Evolutionary conservation across 2,797 vertebrate genomes (phyloP).

Genomic region (Betta splendens): DNA sequence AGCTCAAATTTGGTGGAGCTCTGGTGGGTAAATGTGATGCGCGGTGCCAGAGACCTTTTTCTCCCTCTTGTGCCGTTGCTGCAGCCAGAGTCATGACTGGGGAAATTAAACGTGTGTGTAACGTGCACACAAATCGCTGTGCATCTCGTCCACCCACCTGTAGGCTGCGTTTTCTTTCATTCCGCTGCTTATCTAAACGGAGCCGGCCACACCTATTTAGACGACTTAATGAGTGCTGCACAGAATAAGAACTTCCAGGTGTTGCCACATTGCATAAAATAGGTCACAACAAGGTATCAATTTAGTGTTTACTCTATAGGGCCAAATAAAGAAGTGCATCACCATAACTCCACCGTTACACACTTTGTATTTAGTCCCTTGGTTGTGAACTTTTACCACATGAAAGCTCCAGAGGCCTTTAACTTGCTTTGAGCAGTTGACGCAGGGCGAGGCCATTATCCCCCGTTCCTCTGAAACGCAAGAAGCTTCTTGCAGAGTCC

Average conservation of each 20-base stretch:
- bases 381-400: conserved; percentile 9
- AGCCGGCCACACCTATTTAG: not conserved
- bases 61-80: conserved; percentile 7
- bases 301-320: not conserved
- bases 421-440: conserved; percentile 12
- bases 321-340: conserved; percentile 1
- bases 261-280: not conserved
- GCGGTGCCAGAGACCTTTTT: conserved; percentile 16
- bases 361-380: conserved; percentile 13
- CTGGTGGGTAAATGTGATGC: conserved; percentile 35
- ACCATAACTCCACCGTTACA: not conserved
- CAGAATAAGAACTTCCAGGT: not conserved
- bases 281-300: not conserved
- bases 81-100: conserved; percentile 38
- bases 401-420: conserved; percentile 9
- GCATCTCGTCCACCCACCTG: not conserved
- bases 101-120: conserved; percentile 35
- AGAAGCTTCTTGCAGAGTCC: conserved; percentile 7
- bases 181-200: conserved; percentile 3
- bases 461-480: conserved; percentile 5
- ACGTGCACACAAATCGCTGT: conserved; percentile 28
- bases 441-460: not conserved
- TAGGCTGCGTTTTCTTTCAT: conserved; percentile 13
- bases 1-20: conserved; percentile 38
- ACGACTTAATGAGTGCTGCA: not conserved